Base-by-base conservation (phyloP, 2,888 invertebrate genomes). In the Drosophila koepferae region DNA sequence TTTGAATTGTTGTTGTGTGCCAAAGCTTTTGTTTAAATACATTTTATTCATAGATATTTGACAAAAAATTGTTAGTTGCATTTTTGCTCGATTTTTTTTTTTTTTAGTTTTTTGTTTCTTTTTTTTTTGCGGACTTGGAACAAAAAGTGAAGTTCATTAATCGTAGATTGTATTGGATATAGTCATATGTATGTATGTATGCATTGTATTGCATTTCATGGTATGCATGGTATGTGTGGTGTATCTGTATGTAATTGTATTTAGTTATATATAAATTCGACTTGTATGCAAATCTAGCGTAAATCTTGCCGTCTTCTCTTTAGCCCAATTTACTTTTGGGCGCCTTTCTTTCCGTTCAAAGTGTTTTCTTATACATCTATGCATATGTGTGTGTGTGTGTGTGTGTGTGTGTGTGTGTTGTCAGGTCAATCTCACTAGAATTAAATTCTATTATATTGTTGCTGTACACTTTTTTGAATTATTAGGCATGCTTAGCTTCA, bases 241-340 rank as follows among this genome's bases (percentile, higher is more conserved):
- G 20, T 63, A 48, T 71, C 38, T 74, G 53, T 68, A 34, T 38
- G 53, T 53, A 36, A 53, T 63, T 82, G 56, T 72, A 61, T 80
- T 72, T 83, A 81, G 77, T 55, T 79, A 89, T 88, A 90, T 86
- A 90, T 86, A 86, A 86, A 86, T 86, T 86, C 86, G 86, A 86
- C 90, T 90, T 81, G 91, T 87, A 89, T 90, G 90, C 91, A 82
- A 85, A 87, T 90, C 77, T 90, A 90, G 90, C 90, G 74, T 88
- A 74, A 80, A 74, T 77, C 64, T 82, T 80, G 75, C 60, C 61
- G 54, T 81, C 38, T 51, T 43, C 41, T 12, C 18, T 28, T 28
- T 34, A 16, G 16, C 38, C 14, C 38, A 28, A 28, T 28, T 28
- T 28, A 28, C 28, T 28, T 28, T 28, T 0, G 28, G 28, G 28